Conservation (phyloP, 1,140 invertebrate genomes). For the Drusus annulatus region DNA sequence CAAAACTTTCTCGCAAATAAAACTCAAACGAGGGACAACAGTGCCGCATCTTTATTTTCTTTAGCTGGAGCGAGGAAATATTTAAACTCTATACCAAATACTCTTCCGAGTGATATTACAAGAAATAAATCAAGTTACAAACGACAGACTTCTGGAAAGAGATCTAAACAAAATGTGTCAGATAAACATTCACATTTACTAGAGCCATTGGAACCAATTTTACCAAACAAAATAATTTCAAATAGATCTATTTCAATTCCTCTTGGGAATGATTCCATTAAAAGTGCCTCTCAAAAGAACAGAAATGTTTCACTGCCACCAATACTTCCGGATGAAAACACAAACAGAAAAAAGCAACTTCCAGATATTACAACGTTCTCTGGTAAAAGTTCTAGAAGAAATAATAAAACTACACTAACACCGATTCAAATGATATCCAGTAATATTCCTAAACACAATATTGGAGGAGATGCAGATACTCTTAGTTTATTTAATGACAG, state of each 20-base stretch:
- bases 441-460: slow-evolving; percentile 36
- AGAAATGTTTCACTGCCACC: slow-evolving; percentile 70
- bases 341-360: slow-evolving; percentile 30
- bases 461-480: slow-evolving; percentile 30
- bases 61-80: slow-evolving; percentile 24
- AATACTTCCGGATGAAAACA: slow-evolving; percentile 59
- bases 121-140: slow-evolving; percentile 28
- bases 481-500: slow-evolving; percentile 38
- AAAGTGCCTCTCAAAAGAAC: slow-evolving; percentile 58
- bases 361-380: slow-evolving; percentile 31
- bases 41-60: slow-evolving; percentile 49
- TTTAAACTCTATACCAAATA: slow-evolving; percentile 9
- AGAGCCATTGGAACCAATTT: slow-evolving; percentile 42
- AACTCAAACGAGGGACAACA: slow-evolving; percentile 49
- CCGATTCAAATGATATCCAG: slow-evolving; percentile 44
- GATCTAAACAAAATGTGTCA: slow-evolving; percentile 4
- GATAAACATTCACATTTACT: slow-evolving; percentile 41
- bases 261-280: slow-evolving; percentile 34
- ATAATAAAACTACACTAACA: slow-evolving; percentile 49
- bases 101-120: background rate
- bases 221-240: slow-evolving; percentile 39
- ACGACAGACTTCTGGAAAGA: slow-evolving; percentile 16
- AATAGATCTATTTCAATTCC: slow-evolving; percentile 45
- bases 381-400: slow-evolving; percentile 39
- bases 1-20: slow-evolving; percentile 5